These are phyloP conservation scores for Pedetes capensis DNA, from an alignment of 2,113 vertebrate species.

Conservation along the genomic window DNA sequence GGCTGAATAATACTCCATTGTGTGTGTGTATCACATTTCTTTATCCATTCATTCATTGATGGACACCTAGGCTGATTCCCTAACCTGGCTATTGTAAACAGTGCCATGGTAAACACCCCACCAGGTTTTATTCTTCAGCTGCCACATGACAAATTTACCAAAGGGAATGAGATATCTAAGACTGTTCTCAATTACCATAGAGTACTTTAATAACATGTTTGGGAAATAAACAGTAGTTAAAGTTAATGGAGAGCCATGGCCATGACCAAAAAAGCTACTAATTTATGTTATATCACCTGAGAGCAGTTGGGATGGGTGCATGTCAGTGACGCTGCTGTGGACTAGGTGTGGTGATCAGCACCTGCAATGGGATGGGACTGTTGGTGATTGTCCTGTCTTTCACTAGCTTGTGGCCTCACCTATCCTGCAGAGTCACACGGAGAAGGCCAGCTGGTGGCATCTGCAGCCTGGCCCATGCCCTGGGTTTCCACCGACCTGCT, in stretches of 20 bases:
- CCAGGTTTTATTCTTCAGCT: not conserved
- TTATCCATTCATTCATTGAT: too few species aligned
- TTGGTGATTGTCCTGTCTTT: not conserved
- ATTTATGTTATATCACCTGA: not conserved
- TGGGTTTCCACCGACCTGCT: not conserved
- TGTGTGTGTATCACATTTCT: too few species aligned
- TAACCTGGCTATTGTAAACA: too few species aligned
- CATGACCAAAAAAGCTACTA: not conserved
- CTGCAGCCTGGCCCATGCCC: not conserved
- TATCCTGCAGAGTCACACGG: not conserved
- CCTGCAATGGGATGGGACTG: not conserved
- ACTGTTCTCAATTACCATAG: not conserved
- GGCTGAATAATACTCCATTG: too few species aligned
- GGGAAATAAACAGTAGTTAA: not conserved
- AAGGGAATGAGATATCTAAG: not conserved
- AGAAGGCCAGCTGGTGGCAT: not conserved
- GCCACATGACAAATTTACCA: not conserved
- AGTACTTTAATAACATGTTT: not conserved
- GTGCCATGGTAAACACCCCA: too few species aligned
- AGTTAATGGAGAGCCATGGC: not conserved
- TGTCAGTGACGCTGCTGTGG: not conserved
- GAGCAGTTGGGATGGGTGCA: not conserved
- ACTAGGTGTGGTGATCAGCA: accelerated
- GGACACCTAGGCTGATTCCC: too few species aligned
- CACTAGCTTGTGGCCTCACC: not conserved